phyloP scores from a whole-genome alignment of 2,888 invertebrate species.

The Netelia inedita region DNA sequence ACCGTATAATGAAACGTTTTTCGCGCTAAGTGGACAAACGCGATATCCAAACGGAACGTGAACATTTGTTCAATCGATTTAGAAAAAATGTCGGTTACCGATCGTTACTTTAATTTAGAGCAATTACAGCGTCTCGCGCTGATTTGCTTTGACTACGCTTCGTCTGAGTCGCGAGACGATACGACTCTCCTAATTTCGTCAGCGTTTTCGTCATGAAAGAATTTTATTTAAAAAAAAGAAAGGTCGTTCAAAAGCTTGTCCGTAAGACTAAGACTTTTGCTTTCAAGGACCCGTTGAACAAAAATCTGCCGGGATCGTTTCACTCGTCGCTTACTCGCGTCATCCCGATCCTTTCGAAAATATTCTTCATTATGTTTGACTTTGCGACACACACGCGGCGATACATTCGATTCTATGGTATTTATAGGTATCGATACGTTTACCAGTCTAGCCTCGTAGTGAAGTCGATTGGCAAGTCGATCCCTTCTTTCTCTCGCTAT shows the following conservation, averaged over 20 bases:
- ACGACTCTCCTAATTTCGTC: slow-evolving; percentile 22
- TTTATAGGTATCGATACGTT: slow-evolving; percentile 11
- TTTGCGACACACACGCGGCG: neutral
- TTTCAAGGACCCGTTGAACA: slow-evolving; percentile 14
- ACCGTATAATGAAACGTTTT: slow-evolving; percentile 38
- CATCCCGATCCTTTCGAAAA: neutral
- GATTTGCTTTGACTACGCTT: too few species aligned
- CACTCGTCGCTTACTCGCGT: slow-evolving; percentile 1
- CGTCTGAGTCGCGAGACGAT: neutral
- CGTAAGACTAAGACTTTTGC: slow-evolving; percentile 6
- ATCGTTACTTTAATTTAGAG: too few species aligned
- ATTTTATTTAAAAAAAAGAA: slow-evolving; percentile 6
- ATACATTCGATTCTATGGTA: neutral
- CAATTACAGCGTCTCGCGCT: too few species aligned
- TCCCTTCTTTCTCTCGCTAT: slow-evolving; percentile 11
- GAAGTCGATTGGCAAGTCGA: neutral
- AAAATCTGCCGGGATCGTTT: slow-evolving; percentile 3
- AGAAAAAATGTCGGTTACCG: too few species aligned
- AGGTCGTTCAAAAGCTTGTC: slow-evolving; percentile 6
- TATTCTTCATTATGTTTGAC: neutral
- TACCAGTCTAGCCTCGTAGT: slow-evolving; percentile 43
- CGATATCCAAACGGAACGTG: neutral
- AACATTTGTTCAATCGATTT: too few species aligned
- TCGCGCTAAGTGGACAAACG: neutral
- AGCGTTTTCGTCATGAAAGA: neutral